A percentile compares a stretch with the other conserved stretches of the same genome.
phyloP scores from a whole-genome alignment of 2,113 vertebrate species.

The Amblyopsis rosae region DNA sequence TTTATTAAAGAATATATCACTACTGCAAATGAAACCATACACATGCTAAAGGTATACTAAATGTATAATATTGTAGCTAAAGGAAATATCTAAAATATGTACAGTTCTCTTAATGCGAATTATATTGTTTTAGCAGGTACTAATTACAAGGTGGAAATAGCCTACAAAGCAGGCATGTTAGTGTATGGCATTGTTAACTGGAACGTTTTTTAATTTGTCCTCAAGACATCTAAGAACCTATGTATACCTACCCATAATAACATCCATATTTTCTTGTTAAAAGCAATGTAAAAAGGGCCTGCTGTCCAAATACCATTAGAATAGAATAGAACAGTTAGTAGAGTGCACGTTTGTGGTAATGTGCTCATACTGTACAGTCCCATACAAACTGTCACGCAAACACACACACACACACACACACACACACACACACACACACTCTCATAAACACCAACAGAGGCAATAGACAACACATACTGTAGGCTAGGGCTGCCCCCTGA shows the following conservation, averaged over 20 bases:
- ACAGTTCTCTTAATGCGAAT: too few relatives aligned
- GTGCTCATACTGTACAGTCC: not conserved
- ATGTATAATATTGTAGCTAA: slow-evolving; percentile 13
- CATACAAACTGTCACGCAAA: slow-evolving; percentile 5
- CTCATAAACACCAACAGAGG: slow-evolving; percentile 19
- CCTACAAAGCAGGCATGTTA: too few relatives aligned
- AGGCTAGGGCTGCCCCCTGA: too few relatives aligned
- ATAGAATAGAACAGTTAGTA: slow-evolving; percentile 35
- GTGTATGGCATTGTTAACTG: too few relatives aligned
- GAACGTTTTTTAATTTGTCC: too few relatives aligned
- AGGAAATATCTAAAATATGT: too few relatives aligned
- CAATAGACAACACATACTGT: not conserved
- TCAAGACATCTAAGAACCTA: too few relatives aligned
- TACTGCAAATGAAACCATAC: slow-evolving; percentile 5
- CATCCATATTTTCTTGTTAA: too few relatives aligned
- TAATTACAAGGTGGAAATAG: too few relatives aligned
- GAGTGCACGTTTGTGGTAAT: slow-evolving; percentile 36
- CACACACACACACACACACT: slow-evolving; percentile 10
- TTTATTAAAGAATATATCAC: not conserved
- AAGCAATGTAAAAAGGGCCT: too few relatives aligned
- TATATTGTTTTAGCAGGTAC: too few relatives aligned
- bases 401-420: slow-evolving; percentile 8
- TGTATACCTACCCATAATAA: too few relatives aligned
- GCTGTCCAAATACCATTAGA: slow-evolving; percentile 49
- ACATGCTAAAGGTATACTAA: slow-evolving; percentile 4